Percentiles rank a stretch among this genome's conserved stretches.
phyloP scores from a whole-genome alignment of 2,113 vertebrate genomes.

The Chionis minor region DNA sequence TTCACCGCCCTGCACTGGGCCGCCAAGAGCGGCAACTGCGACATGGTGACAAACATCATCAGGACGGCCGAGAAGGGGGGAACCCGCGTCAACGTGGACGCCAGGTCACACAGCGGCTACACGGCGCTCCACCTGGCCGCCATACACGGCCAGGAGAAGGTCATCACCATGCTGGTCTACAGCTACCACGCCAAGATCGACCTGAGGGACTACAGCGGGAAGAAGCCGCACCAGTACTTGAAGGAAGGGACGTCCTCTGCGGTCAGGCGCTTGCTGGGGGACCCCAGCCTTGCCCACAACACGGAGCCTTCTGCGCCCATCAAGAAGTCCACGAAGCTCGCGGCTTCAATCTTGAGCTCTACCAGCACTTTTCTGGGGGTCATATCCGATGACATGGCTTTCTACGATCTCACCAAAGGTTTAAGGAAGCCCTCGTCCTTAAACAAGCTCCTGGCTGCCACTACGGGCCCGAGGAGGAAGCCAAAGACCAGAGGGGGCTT shows the following conservation, averaged over 20 bases:
- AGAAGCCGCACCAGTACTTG: constrained; percentile 87
- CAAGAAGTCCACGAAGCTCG: constrained; percentile 76
- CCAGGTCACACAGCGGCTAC: constrained; percentile 84
- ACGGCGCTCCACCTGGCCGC: constrained; percentile 91
- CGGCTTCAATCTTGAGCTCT: constrained; percentile 77
- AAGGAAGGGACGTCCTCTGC: constrained; percentile 60
- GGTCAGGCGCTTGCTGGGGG: constrained; percentile 79
- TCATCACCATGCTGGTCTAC: constrained; percentile 79
- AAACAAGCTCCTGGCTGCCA: constrained; percentile 83
- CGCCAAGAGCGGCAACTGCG: constrained; percentile 84
- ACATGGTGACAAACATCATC: constrained; percentile 83
- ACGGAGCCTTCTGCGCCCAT: not conserved
- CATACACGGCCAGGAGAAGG: constrained; percentile 80
- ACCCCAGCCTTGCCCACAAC: constrained; percentile 46
- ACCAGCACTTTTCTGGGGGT: constrained; percentile 80
- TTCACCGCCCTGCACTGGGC: constrained; percentile 96
- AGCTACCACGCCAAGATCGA: constrained; percentile 75
- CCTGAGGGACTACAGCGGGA: constrained; percentile 89
- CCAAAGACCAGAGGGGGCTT: constrained; percentile 75
- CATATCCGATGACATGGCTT: constrained; percentile 76
- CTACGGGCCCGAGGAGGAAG: constrained; percentile 78
- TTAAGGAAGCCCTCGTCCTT: constrained; percentile 78
- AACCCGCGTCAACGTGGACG: constrained; percentile 76
- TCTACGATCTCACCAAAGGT: constrained; percentile 82
- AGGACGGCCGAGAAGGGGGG: constrained; percentile 71